Evolutionary conservation across 2,113 vertebrate species (phyloP), one percentile per base, ranked within the genome.

Genomic region (Dolichotis patagonum): DNA sequence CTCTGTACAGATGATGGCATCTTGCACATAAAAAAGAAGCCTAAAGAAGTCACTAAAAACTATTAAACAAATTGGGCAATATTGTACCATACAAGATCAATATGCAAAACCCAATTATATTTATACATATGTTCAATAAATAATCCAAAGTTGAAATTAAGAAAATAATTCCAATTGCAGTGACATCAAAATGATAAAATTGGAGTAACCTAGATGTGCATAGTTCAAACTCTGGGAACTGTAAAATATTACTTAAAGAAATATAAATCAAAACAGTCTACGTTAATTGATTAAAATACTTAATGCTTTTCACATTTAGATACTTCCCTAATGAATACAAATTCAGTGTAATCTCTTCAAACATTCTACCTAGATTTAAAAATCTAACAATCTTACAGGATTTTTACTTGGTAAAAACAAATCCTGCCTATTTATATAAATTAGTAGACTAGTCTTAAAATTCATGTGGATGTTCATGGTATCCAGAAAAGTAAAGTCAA

Each of bases 101-200:
- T 28, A 62, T 71, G 71, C 3, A 91, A 63, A 80, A 46, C 26
- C 46, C 73, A 63, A 54, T 8, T 85, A 1, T 67, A 88, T 91
- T 95, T 94, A 7, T 80, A 80, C 38, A 38, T 60, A 82, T 12
- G 73, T 67, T 7, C 19, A 89, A 32, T 92, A 60, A 85, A 92
- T 19, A 91, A 78, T 52, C 56, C 49, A 60, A 89, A 92, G 8
- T 73, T 43, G 52, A 81, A 58, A 32, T 88, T 54, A 87, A 78
- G 28, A 85, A 62, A 85, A 62, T 3, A 80, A 60, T 77, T 77
- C 0, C 2, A 85, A 75, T 67, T 82, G 63, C 0, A 75, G n/a
- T 75, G 71, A 3, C 24, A 35, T 88, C 28, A 62, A 87, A 96
- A 90, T 41, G 52, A 58, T 3, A n/a, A 96, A 82, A 90, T 78